A percentile compares a stretch with the other conserved stretches of the same genome.
phyloP scores from a whole-genome alignment of 2,113 vertebrate genomes.

The Brachionichthys hirsutus region DNA sequence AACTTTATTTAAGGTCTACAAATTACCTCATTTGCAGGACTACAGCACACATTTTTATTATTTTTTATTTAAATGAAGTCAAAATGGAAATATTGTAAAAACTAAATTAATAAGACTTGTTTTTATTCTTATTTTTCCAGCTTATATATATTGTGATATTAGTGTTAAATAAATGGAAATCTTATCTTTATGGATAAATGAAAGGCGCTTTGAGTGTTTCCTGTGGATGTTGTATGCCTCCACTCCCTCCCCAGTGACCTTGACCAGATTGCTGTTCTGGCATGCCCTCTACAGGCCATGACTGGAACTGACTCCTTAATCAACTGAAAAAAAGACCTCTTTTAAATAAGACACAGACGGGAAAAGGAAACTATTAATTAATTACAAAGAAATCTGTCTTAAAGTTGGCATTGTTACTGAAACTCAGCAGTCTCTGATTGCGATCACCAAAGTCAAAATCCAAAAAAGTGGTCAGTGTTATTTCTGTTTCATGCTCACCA shows the following conservation, averaged over 20 bases:
- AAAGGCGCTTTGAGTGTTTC: constrained; percentile 58
- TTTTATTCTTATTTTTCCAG: too few relatives aligned
- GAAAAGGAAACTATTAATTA: too few relatives aligned
- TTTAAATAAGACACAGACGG: constrained; percentile 3
- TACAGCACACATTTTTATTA: too few relatives aligned
- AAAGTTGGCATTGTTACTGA: too few relatives aligned
- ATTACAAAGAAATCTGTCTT: too few relatives aligned
- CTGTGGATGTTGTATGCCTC: constrained; percentile 60
- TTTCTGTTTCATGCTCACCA: constrained; percentile 4
- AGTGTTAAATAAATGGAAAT: constrained; percentile 49
- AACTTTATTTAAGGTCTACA: too few relatives aligned
- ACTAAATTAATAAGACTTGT: too few relatives aligned
- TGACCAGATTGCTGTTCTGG: constrained; percentile 78
- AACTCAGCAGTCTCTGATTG: not conserved
- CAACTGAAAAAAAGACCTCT: constrained; percentile 1
- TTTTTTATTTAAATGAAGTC: too few relatives aligned
- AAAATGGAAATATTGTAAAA: too few relatives aligned
- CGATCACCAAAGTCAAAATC: not conserved
- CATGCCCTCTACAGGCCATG: constrained; percentile 85
- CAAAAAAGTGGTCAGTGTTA: not conserved
- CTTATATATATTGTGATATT: constrained; percentile 37
- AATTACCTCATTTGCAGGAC: too few relatives aligned
- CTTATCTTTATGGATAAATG: constrained; percentile 55
- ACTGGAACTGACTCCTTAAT: constrained; percentile 58
- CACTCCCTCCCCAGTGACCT: constrained; percentile 51